Conservation (phyloP, 2,888 invertebrate species). For the Macrosoma leucophasiata region DNA sequence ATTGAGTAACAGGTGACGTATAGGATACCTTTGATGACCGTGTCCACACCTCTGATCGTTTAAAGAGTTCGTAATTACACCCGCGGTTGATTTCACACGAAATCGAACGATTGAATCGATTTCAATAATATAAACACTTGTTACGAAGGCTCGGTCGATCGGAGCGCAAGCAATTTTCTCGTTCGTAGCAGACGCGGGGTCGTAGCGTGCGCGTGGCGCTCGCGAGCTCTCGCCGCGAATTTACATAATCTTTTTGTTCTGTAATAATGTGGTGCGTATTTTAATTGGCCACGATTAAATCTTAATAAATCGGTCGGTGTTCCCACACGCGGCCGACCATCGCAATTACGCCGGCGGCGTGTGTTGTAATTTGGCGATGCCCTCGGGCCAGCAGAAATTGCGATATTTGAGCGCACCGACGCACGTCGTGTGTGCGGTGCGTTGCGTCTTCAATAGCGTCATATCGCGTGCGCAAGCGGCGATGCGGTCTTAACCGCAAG, state of each 20-base stretch:
- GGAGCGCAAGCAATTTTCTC: too few relatives aligned
- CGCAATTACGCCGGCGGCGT: conserved; percentile 62
- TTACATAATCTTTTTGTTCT: conserved; percentile 57
- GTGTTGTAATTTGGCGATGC: conserved; percentile 61
- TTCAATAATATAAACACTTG: too few relatives aligned
- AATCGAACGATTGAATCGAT: too few relatives aligned
- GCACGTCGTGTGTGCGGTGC: conserved; percentile 50
- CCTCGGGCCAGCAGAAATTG: conserved; percentile 62
- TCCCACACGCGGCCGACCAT: conserved; percentile 54
- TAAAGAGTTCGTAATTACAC: too few relatives aligned
- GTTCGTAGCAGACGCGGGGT: too few relatives aligned
- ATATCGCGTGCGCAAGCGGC: conserved; percentile 41
- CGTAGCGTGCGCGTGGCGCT: conserved; percentile 31
- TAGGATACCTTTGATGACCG: too few relatives aligned
- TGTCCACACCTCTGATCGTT: too few relatives aligned
- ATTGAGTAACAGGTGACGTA: conserved; percentile 30
- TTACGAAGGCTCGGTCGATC: too few relatives aligned
- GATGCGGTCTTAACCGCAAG: conserved; percentile 19
- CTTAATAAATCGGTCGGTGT: conserved; percentile 68
- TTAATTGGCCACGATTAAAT: conserved; percentile 70
- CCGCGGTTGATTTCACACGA: too few relatives aligned
- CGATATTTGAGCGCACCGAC: conserved; percentile 40
- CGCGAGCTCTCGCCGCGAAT: conserved; percentile 36
- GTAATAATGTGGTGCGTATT: conserved; percentile 62
- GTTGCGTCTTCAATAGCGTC: too few relatives aligned